Evolutionary conservation across 2,113 vertebrate genomes (phyloP), one percentile per base, ranked within the genome.

Genomic region (Hippocampus abdominalis): DNA sequence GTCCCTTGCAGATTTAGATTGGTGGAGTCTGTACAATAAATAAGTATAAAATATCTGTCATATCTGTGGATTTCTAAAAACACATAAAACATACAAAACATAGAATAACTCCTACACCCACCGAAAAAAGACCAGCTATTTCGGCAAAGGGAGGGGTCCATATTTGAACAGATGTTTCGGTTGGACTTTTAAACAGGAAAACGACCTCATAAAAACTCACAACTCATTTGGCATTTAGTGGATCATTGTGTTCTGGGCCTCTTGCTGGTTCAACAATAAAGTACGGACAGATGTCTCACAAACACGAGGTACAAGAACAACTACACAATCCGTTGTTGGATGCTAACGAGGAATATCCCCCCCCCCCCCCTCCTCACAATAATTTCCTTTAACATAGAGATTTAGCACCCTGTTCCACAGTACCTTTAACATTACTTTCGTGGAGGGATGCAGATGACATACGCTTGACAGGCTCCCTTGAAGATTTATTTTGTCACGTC

Each of bases 21-120:
- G 74, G 86, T 91, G 90, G 90, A 89, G 91, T 92, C 91, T 92
- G 85, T 92, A 92, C 91, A 98, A 97, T 98, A 97, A 98, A 98
- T 97, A 96, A 95, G 94, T 96, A 98, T 91, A 98, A 96, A 96
- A 96, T 96, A 97, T 93, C 95, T 94, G 89, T 95, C 91, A 91
- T 90, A 92, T 88, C 89, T 92, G 91, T 91, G 74, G 71, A 90
- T 89, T 91, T 83, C 91, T 86, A 93, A 93, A 94, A 94, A 94
- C 79, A 89, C 89, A 84, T 69, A 40, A 46, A 81, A 82, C 77
- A 77, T 78, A 85, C 74, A 94, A 94, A 94, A 94, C 80, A 87
- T 80, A 76, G 72, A 90, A 73, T 77, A 68, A 86, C 81, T 82
- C 87, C 89, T 90, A 92, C 90, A 79, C 88, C 88, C 85, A 90